Percentiles rank a stretch among this genome's conserved stretches.
phyloP scores from a whole-genome alignment of 2,113 vertebrate genomes.

The Gallinago media region DNA sequence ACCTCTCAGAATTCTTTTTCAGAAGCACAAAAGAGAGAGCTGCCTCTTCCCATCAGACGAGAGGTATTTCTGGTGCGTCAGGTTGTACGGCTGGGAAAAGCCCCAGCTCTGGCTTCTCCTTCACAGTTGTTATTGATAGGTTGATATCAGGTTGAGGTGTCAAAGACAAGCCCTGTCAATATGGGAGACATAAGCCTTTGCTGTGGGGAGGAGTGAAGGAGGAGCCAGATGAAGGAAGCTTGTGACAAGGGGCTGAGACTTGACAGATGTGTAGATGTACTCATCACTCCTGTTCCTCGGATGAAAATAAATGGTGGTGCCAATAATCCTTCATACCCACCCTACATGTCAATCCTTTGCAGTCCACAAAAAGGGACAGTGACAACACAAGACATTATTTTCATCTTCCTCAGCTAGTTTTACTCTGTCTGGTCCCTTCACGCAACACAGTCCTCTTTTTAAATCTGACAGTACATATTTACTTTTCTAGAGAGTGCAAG shows the following conservation, averaged over 20 bases:
- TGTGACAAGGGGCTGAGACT: accelerated
- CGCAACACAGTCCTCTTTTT: not conserved
- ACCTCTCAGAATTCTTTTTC: not conserved
- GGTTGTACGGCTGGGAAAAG: accelerated
- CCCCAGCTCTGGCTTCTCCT: not conserved
- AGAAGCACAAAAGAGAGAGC: no score
- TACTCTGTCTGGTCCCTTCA: not conserved
- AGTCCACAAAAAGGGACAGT: not conserved
- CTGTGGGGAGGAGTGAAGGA: not conserved
- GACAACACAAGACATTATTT: not conserved
- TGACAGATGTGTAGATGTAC: not conserved
- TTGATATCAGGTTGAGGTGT: accelerated
- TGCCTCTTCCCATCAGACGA: not conserved
- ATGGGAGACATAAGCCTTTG: not conserved
- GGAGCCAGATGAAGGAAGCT: accelerated
- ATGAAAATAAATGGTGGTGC: accelerated
- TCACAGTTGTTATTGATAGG: not conserved
- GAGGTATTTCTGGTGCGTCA: not conserved
- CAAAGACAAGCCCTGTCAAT: not conserved
- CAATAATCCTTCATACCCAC: not conserved
- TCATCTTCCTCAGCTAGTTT: not conserved
- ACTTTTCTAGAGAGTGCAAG: not conserved
- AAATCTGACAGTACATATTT: not conserved
- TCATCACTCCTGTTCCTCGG: not conserved
- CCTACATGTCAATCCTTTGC: not conserved